Evolutionary conservation across 2,797 vertebrate species (phyloP).

Genomic region (Propithecus deckenii): DNA sequence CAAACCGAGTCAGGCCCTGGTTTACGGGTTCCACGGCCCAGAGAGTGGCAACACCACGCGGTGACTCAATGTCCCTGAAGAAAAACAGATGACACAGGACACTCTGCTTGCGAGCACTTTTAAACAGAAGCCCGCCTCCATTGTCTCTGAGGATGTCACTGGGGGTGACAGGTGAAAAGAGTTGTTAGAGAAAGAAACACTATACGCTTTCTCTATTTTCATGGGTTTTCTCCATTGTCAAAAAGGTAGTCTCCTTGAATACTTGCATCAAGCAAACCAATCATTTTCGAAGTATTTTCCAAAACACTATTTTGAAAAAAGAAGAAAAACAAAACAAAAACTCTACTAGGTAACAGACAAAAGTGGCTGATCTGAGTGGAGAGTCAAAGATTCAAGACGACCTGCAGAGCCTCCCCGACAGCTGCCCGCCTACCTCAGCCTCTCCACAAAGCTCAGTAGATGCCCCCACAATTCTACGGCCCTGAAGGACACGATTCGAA

Average conservation of each 20-base stretch:
- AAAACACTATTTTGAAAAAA: not conserved
- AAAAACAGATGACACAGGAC: not conserved
- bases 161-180: not conserved
- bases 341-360: not conserved
- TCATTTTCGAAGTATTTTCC: not conserved
- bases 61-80: not conserved
- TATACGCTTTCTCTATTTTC: not conserved
- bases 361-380: not conserved
- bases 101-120: not conserved
- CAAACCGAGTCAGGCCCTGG: not conserved
- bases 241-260: not conserved
- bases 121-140: not conserved
- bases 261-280: not conserved
- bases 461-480: not conserved
- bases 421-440: not conserved
- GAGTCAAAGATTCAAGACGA: not conserved
- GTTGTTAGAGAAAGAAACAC: not conserved
- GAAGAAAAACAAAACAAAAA: not conserved
- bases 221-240: not conserved
- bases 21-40: not conserved
- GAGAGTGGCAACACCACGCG: not conserved
- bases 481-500: not conserved
- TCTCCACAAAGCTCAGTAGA: not conserved
- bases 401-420: not conserved
- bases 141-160: not conserved